These are phyloP conservation scores for Tetramorium bicarinatum DNA, from an alignment of 2,888 invertebrate genomes.

Conservation along the genomic window DNA sequence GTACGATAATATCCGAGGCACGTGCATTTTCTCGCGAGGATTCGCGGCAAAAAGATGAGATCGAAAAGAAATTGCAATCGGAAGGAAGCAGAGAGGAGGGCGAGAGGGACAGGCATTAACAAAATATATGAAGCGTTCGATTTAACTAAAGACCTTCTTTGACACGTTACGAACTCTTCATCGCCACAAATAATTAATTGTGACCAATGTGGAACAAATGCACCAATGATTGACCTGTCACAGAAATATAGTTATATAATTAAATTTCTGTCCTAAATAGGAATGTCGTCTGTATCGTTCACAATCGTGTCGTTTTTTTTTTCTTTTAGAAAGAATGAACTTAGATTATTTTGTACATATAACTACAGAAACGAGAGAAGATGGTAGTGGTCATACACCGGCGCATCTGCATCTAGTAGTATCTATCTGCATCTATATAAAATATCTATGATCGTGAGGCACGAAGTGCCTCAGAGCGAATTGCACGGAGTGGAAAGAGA, in stretches of 20 bases:
- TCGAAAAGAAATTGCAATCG: constrained; percentile 29
- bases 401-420: constrained; percentile 7
- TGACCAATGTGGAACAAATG: not conserved
- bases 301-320: not conserved
- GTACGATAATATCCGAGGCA: constrained; percentile 70
- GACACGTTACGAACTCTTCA: not conserved
- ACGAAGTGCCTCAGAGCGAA: constrained; percentile 23
- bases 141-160: not conserved
- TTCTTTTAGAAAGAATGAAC: not conserved
- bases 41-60: constrained; percentile 39
- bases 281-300: not conserved
- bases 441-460: constrained; percentile 32
- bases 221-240: not conserved
- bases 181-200: constrained; percentile 10
- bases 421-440: constrained; percentile 6
- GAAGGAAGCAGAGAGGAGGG: not conserved
- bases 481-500: constrained; percentile 30
- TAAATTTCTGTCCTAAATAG: constrained; percentile 8
- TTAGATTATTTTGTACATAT: not conserved
- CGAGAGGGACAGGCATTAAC: not conserved
- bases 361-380: not conserved
- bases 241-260: not conserved
- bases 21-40: constrained; percentile 61
- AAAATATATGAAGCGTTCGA: constrained; percentile 15
- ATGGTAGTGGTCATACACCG: not conserved